A percentile compares a stretch with the other conserved stretches of the same genome.
These are phyloP conservation scores for Ectropis grisescens DNA, from an alignment of 1,140 invertebrate species.

Conservation along the genomic window DNA sequence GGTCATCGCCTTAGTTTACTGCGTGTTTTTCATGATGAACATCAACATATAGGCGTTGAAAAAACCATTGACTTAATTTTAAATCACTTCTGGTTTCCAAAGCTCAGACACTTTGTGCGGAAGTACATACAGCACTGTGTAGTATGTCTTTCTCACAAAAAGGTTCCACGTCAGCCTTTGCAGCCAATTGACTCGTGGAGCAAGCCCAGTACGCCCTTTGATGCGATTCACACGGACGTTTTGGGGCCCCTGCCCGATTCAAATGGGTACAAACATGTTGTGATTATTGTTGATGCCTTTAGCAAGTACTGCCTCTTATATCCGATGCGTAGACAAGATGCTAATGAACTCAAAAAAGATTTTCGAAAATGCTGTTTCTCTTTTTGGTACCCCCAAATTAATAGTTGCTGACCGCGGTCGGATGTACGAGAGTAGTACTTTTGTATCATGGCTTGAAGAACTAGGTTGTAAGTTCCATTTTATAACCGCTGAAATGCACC, in stretches of 20 bases:
- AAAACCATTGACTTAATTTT: conserved; percentile 15
- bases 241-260: too few relatives aligned
- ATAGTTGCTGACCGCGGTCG: background rate
- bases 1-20: conserved; percentile 12
- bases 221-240: too few relatives aligned
- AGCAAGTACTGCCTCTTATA: too few relatives aligned
- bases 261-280: too few relatives aligned
- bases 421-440: background rate
- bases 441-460: background rate
- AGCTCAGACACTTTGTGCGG: background rate
- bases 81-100: conserved; percentile 3
- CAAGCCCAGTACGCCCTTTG: too few relatives aligned
- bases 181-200: too few relatives aligned
- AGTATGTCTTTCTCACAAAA: background rate
- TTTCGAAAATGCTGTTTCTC: background rate
- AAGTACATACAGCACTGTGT: background rate
- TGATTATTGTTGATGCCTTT: too few relatives aligned
- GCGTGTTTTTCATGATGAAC: conserved; percentile 20
- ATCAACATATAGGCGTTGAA: conserved; percentile 17
- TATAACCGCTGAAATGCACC: conserved; percentile 1
- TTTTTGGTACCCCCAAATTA: background rate
- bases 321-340: too few relatives aligned
- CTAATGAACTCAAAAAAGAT: too few relatives aligned
- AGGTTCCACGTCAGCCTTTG: background rate
- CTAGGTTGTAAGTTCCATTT: background rate